Conservation (phyloP, 2,113 vertebrate species). For the Forbesichthys papilliferus region DNA sequence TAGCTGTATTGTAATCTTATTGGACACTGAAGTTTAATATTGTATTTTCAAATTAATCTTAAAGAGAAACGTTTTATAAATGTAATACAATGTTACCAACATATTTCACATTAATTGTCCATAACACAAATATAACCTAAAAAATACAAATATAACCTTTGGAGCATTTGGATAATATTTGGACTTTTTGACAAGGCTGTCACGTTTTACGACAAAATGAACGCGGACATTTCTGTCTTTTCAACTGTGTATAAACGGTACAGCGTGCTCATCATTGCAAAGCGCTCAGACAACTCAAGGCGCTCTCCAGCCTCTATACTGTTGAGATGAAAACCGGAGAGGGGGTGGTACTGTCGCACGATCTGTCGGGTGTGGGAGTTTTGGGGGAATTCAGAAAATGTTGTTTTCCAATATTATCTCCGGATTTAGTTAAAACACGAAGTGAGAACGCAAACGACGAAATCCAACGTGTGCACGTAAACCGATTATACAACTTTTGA, state of each 20-base stretch:
- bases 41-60: no score
- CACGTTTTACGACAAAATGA: no score
- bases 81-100: no score
- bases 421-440: slow-evolving; percentile 22
- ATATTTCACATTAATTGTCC: no score
- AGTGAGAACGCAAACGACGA: slow-evolving; percentile 13
- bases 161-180: not conserved
- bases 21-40: no score
- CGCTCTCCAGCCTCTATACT: not conserved
- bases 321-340: slow-evolving; percentile 1
- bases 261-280: slow-evolving; percentile 49
- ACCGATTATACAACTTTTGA: not conserved
- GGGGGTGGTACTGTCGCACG: slow-evolving; percentile 29
- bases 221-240: no score
- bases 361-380: slow-evolving; percentile 71
- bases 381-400: slow-evolving; percentile 81
- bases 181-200: not conserved
- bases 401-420: slow-evolving; percentile 49
- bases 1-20: no score
- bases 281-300: slow-evolving; percentile 40
- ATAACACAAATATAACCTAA: no score
- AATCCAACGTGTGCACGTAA: slow-evolving; percentile 5
- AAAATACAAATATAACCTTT: no score
- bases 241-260: slow-evolving; percentile 11
- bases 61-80: no score